These are phyloP conservation scores for Pyrocephalus nanus DNA, from an alignment of 2,797 vertebrate genomes.

Conservation along the genomic window DNA sequence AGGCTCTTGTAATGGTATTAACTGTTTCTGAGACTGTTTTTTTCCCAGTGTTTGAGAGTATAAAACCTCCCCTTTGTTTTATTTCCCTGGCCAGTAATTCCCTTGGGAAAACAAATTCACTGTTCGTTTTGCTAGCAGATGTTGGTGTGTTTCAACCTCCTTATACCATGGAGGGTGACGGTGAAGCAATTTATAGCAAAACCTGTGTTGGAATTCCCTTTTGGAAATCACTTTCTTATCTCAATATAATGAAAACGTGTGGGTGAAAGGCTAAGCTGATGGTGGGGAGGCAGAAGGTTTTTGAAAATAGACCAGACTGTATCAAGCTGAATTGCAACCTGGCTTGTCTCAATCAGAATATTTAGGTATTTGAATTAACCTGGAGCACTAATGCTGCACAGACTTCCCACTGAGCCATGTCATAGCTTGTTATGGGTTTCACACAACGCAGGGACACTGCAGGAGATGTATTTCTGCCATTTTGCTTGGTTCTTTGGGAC, in stretches of 20 bases:
- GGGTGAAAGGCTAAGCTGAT: background rate
- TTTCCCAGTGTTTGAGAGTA: background rate
- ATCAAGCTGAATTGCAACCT: background rate
- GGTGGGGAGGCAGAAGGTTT: background rate
- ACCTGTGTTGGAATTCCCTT: background rate
- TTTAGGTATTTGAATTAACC: background rate
- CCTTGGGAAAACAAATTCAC: background rate
- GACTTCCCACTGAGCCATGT: background rate
- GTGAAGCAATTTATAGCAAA: background rate
- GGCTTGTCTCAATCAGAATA: background rate
- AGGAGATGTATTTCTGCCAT: background rate
- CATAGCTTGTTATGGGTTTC: background rate
- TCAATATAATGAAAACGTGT: background rate
- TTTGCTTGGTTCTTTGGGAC: background rate
- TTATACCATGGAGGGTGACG: background rate
- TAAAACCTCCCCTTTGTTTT: background rate
- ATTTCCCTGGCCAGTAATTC: background rate
- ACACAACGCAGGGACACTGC: background rate
- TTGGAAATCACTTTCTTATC: background rate
- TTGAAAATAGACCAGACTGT: background rate
- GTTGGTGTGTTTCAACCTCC: background rate
- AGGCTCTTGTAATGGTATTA: background rate
- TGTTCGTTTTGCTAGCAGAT: background rate
- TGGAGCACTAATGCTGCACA: background rate
- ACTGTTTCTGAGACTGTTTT: background rate